Evolutionary conservation across 2,888 invertebrate species (phyloP), one percentile per base, ranked within the genome.

Genomic region (Tryphoninae sp.): DNA sequence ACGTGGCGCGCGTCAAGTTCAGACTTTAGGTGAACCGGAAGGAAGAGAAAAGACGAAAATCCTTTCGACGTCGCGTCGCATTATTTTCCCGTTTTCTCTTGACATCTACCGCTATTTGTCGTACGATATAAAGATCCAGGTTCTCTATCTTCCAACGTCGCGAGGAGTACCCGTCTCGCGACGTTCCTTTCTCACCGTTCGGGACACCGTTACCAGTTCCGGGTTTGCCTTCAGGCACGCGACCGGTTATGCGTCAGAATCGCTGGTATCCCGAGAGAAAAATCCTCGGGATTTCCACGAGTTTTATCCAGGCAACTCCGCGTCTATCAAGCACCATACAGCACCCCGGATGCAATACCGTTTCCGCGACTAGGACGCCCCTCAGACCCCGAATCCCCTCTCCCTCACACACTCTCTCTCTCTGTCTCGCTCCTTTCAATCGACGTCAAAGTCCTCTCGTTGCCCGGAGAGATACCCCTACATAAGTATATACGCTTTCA

Each of bases 211-310:
- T 61, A 45, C 49, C 49, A 42, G 8, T 19, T 23, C 8, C 58
- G 45, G 11, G 22, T 61, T 13, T 72, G 65, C 71, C 74, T n/a
- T 51, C 33, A 69, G 73, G 67, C 59, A 64, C 58, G 33, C 49
- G 67, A 73, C 68, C 65, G 58, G 67, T 82, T 82, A 71, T 75
- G 78, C 80, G 65, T 78, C 75, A 72, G 72, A 42, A 72, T 82
- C 55, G 62, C 40, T 80, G 59, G 80, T 65, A 79, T 78, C 67
- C 61, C 49, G 65, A 71, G 16, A 80, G 65, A 75, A 68, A 75
- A 71, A 77, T 73, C 77, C 69, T 74, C 22, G 45, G 64, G 73
- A 76, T 83, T 79, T 64, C 53, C 77, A 68, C 11, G 49, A 68
- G 55, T 73, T 80, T 77, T 45, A 16, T 19, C 64, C 45, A 9